These are phyloP conservation scores for Trilocha varians DNA, from an alignment of 2,888 invertebrate genomes.

Conservation along the genomic window DNA sequence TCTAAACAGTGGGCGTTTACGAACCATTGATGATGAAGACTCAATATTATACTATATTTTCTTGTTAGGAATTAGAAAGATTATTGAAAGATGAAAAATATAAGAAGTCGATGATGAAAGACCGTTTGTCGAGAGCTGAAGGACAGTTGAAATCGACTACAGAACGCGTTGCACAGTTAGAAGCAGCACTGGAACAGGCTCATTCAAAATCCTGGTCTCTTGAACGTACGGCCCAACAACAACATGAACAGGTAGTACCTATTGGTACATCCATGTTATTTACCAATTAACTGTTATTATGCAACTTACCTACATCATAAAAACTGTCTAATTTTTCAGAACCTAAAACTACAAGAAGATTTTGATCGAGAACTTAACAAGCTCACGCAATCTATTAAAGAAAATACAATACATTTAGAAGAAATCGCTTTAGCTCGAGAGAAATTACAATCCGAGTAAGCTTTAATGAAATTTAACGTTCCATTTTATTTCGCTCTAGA, in stretches of 20 bases:
- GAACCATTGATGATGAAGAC: no score
- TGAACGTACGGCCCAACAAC: conserved; percentile 41
- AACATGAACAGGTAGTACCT: conserved; percentile 41
- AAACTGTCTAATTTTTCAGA: conserved; percentile 25
- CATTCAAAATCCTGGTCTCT: conserved; percentile 29
- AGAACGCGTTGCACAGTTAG: conserved; percentile 37
- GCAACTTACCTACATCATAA: no score
- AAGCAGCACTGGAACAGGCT: conserved; percentile 40
- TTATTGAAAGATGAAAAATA: conserved; percentile 48
- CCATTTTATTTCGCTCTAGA: no score
- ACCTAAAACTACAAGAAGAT: conserved; percentile 39
- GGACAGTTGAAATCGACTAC: conserved; percentile 38
- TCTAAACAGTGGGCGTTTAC: no score
- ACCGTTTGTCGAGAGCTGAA: conserved; percentile 37
- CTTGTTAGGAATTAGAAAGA: conserved; percentile 46
- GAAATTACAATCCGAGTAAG: conserved; percentile 53
- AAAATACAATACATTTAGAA: conserved; percentile 46
- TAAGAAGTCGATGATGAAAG: conserved; percentile 30
- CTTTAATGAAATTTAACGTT: conserved; percentile 5
- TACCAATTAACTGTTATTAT: no score
- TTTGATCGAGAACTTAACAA: conserved; percentile 46
- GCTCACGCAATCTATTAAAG: conserved; percentile 44
- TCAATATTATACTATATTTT: not conserved
- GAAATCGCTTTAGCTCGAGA: conserved; percentile 49
- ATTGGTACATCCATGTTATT: no score